These are phyloP conservation scores for Hippopotamus amphibius DNA, from an alignment of 2,113 vertebrate genomes.

Conservation along the genomic window DNA sequence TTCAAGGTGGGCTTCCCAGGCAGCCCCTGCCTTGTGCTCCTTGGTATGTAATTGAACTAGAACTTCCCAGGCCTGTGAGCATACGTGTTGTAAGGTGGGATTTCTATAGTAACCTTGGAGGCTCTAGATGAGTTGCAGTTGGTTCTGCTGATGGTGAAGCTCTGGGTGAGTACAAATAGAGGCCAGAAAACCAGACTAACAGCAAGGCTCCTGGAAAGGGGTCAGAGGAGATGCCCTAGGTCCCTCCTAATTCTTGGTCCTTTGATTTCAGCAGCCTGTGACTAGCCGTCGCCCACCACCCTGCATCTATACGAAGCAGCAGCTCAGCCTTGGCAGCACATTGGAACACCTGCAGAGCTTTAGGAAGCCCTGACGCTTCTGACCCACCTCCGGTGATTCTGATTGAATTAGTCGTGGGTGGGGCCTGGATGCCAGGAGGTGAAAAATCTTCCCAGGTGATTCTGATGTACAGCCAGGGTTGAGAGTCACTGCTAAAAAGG, in stretches of 20 bases:
- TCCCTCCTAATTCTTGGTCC: not conserved
- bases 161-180: not conserved
- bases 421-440: not conserved
- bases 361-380: not conserved
- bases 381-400: not conserved
- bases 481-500: not conserved
- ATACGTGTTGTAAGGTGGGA: not conserved
- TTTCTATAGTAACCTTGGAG: conserved; percentile 28
- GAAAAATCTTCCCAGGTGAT: not conserved
- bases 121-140: not conserved
- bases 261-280: not conserved
- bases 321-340: not conserved
- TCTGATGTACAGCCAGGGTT: not conserved
- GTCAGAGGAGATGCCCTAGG: not conserved
- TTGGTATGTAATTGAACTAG: not conserved
- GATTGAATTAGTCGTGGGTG: not conserved
- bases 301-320: not conserved
- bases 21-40: not conserved
- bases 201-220: not conserved
- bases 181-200: not conserved
- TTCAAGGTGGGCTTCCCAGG: not conserved
- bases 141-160: not conserved
- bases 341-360: not conserved
- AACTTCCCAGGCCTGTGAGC: not conserved
- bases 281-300: not conserved